These are phyloP conservation scores for Siphlonurus alternatus DNA, from an alignment of 2,888 invertebrate species.

Conservation along the genomic window DNA sequence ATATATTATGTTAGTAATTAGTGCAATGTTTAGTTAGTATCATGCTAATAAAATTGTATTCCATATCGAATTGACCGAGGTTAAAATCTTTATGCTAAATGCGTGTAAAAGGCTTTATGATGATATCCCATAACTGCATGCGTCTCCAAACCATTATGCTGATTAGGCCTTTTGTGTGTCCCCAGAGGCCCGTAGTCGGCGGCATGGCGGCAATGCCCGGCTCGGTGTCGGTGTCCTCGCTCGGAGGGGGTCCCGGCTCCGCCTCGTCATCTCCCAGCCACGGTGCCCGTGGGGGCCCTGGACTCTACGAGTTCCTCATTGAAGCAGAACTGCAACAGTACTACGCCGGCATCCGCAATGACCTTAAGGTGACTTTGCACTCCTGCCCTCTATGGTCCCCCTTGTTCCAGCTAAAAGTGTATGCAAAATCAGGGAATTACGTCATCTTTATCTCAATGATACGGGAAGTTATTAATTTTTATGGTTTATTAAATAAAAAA, in stretches of 20 bases:
- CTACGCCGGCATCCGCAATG: slow-evolving; percentile 55
- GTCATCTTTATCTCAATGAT: slow-evolving; percentile 4
- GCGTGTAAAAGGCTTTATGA: too few species aligned
- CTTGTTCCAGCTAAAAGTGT: too few species aligned
- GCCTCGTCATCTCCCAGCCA: neutral
- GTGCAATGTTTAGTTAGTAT: too few species aligned
- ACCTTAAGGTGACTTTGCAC: slow-evolving; percentile 66
- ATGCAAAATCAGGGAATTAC: slow-evolving; percentile 9
- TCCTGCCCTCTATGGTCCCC: too few species aligned
- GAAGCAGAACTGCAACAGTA: slow-evolving; percentile 92
- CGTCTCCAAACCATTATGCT: too few species aligned
- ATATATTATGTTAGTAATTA: too few species aligned
- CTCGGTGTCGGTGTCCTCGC: neutral
- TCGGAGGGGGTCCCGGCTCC: neutral
- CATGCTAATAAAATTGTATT: too few species aligned
- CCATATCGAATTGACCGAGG: too few species aligned
- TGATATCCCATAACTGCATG: too few species aligned
- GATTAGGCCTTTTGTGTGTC: too few species aligned
- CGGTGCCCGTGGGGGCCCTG: slow-evolving; percentile 31
- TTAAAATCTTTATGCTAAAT: too few species aligned
- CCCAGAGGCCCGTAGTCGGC: neutral
- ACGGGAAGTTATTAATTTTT: neutral
- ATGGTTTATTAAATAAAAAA: neutral
- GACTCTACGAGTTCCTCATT: slow-evolving; percentile 75
- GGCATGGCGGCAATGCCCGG: neutral